Conservation (phyloP, 2,888 invertebrate species). For the Rhogogaster chlorosoma region DNA sequence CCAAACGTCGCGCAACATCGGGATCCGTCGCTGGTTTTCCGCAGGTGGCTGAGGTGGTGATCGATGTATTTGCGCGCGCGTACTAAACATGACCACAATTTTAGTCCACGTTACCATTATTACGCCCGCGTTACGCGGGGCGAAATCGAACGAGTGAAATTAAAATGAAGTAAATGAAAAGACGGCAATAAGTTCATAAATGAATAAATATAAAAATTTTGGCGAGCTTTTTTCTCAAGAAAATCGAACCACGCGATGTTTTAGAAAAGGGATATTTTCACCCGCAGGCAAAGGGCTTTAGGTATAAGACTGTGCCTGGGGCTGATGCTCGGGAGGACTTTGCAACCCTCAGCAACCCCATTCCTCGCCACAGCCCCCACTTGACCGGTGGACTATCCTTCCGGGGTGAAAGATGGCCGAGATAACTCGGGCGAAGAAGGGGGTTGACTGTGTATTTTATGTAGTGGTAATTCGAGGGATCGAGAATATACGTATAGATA, state of each 20-base stretch:
- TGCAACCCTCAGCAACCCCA: slow-evolving; percentile 13
- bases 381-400: slow-evolving; percentile 39
- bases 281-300: neutral
- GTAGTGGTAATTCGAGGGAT: slow-evolving; percentile 5
- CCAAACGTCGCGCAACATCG: slow-evolving; percentile 41
- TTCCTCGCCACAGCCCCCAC: slow-evolving; percentile 19
- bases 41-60: slow-evolving; percentile 55
- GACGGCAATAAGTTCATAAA: no score
- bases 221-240: neutral
- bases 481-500: neutral
- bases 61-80: slow-evolving; percentile 73
- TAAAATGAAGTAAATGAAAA: no score
- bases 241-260: neutral
- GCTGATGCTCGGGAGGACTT: slow-evolving; percentile 11
- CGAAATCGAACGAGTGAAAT: no score
- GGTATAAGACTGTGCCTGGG: slow-evolving; percentile 17
- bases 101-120: slow-evolving; percentile 52
- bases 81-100: slow-evolving; percentile 55
- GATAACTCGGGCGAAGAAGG: slow-evolving; percentile 17
- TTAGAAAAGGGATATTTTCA: neutral
- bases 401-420: slow-evolving; percentile 29
- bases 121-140: slow-evolving; percentile 49
- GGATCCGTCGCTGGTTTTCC: slow-evolving; percentile 30
- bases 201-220: no score
- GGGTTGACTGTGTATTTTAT: slow-evolving; percentile 8